Evolutionary conservation across 2,888 invertebrate species (phyloP).

Genomic region (Chironomus riparius): DNA sequence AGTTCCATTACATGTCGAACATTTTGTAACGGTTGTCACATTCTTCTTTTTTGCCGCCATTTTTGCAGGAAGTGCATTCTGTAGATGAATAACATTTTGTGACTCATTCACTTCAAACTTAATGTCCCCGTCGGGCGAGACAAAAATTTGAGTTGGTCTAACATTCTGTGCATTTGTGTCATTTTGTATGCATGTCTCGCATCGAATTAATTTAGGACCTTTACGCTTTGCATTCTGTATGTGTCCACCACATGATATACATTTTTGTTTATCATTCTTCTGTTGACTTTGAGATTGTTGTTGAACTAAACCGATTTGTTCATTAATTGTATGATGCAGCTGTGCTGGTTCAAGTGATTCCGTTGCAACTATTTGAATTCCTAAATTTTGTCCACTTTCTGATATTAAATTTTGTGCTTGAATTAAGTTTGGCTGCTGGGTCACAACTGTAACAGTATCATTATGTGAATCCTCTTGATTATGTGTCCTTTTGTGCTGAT

Average conservation of each 20-base stretch:
- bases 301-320: slow-evolving; percentile 13
- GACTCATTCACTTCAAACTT: slow-evolving; percentile 50
- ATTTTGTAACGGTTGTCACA: slow-evolving; percentile 58
- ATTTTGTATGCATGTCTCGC: slow-evolving; percentile 53
- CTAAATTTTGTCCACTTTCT: slow-evolving; percentile 40
- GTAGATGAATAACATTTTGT: slow-evolving; percentile 23
- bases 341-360: slow-evolving; percentile 40
- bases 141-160: slow-evolving; percentile 51
- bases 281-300: slow-evolving; percentile 34
- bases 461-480: slow-evolving; percentile 47
- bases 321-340: background rate
- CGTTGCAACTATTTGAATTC: slow-evolving; percentile 52
- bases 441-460: slow-evolving; percentile 49
- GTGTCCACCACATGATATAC: slow-evolving; percentile 51
- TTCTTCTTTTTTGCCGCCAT: background rate
- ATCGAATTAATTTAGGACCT: slow-evolving; percentile 53
- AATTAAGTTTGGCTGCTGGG: slow-evolving; percentile 34
- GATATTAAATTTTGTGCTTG: slow-evolving; percentile 42
- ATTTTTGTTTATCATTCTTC: slow-evolving; percentile 49
- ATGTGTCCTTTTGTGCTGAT: slow-evolving; percentile 77
- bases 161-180: slow-evolving; percentile 42
- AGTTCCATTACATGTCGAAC: slow-evolving; percentile 81
- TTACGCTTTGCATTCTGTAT: slow-evolving; percentile 53
- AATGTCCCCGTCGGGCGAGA: slow-evolving; percentile 54
- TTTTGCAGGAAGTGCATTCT: background rate